Evolutionary conservation across 2,888 invertebrate genomes (phyloP), one percentile per base, ranked within the genome.

Genomic region (Dione vanillae): DNA sequence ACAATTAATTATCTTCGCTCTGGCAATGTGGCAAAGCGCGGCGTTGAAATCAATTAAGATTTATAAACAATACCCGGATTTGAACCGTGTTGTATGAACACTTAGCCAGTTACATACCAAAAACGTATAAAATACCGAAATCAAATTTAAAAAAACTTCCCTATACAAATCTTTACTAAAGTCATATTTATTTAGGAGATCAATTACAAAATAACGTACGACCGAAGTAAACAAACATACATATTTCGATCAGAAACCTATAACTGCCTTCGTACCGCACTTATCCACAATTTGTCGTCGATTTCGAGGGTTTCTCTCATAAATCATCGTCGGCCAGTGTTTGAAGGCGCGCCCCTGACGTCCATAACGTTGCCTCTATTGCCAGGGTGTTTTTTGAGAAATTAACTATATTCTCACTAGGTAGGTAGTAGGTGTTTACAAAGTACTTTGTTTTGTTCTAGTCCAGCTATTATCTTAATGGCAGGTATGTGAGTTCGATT

Each of bases 301-400:
- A 70, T 70, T 67, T 70, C 41, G 56, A 68, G 69, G 45, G 47
- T 51, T 47, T 45, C 43, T 70, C 43, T 70, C 67, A 72, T 73
- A 72, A 75, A 73, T 75, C 72, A 73, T 72, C 27, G 72, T 73
- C 69, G 69, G 67, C 16, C 58, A 40, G 49, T 70, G 73, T 73
- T 73, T 70, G 70, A 27, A 54, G 70, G 67, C 72, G 73, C 73
- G 40, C 72, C 67, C 70, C 14, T 56, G 67, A 56, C 70, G 27
- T 47, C 65, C 52, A 49, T 65, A 59, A 66, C 69, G 47, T 72
- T 43, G 19, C 10, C 49, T 40, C 47, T 16, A 73, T 54, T 70
- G 65, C 45, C 70, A 62, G 65, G 70, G 61, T 68, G 35, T 62
- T 66, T 52, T 70, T 65, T 69, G 27, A 45, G 16, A 56, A 45